Conservation (phyloP, 2,797 vertebrate genomes). For the Silurus aristotelis region DNA sequence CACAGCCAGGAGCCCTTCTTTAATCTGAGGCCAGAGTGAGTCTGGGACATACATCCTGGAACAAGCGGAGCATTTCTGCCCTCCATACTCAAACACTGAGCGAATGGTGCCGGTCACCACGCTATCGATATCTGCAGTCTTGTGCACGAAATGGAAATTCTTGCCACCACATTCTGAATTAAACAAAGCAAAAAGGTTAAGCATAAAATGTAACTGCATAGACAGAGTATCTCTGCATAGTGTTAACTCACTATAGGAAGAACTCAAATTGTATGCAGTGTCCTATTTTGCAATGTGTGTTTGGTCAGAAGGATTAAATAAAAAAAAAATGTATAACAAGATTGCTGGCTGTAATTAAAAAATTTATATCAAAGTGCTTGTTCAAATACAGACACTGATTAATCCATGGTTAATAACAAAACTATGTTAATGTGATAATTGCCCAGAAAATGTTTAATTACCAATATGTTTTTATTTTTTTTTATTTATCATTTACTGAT, state of each 20-base stretch:
- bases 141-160: constrained; percentile 95
- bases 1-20: constrained; percentile 79
- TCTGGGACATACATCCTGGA: constrained; percentile 89
- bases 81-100: constrained; percentile 92
- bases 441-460: too few relatives aligned
- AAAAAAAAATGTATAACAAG: too few relatives aligned
- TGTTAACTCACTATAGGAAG: not conserved
- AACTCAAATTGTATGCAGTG: too few relatives aligned
- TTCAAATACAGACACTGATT: not conserved
- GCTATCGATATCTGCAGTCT: constrained; percentile 81
- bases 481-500: not conserved
- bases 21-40: constrained; percentile 87
- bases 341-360: not conserved
- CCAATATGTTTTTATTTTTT: too few relatives aligned
- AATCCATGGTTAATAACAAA: too few relatives aligned
- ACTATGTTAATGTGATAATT: too few relatives aligned
- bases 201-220: not conserved
- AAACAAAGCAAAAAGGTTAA: not conserved
- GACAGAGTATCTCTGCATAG: not conserved
- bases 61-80: constrained; percentile 96
- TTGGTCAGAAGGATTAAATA: not conserved
- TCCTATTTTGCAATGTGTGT: not conserved
- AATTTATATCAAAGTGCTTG: not conserved
- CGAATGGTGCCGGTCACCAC: constrained; percentile 88
- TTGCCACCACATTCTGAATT: constrained; percentile 91